Evolutionary conservation across 2,113 vertebrate genomes (phyloP), one percentile per base, ranked within the genome.

Genomic region (Bothrops jararaca): DNA sequence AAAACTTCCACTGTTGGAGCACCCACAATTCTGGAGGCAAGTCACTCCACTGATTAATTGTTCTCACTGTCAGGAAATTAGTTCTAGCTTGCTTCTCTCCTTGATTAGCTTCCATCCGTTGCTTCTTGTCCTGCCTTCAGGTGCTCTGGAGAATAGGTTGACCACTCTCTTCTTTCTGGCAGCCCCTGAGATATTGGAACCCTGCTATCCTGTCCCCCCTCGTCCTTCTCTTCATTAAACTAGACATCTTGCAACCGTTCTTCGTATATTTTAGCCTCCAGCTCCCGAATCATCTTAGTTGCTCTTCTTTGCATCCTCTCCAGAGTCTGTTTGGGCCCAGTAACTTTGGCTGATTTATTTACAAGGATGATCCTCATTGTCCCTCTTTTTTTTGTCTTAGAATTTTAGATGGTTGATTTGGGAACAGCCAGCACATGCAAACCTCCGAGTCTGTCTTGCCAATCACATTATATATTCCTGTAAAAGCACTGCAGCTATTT

Each of bases 401-500:
- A 91, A 95, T 96, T 95, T 39, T 96, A 95, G 95, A 96, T 96
- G 97, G 97, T 96, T 96, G 97, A 94, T 95, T 96, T 96, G 97
- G 97, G 98, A 97, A 94, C 93, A 97, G 95, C 87, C 95, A 96
- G 96, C 95, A 95, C 96, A 97, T 95, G 93, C 95, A 96, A 96
- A 97, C 96, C 94, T 96, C 96, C 91, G 97, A 96, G 96, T 98
- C 97, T 97, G 98, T 98, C 98, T 98, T 98, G 97, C 98, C 97
- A 97, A 97, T 97, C 97, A 96, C 95, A 11, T 34, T 85, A 85
- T 92, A 94, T 96, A 97, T 97, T 96, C 97, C 98, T 98, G 95
- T 96, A 98, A 98, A 98, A 98, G 98, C 98, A 97, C 98, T 97
- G 98, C 98, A 98, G 98, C 98, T 98, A 98, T 98, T 99, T 99